Conservation (phyloP, 2,797 vertebrate genomes). For the Otolemur crassicaudatus region DNA sequence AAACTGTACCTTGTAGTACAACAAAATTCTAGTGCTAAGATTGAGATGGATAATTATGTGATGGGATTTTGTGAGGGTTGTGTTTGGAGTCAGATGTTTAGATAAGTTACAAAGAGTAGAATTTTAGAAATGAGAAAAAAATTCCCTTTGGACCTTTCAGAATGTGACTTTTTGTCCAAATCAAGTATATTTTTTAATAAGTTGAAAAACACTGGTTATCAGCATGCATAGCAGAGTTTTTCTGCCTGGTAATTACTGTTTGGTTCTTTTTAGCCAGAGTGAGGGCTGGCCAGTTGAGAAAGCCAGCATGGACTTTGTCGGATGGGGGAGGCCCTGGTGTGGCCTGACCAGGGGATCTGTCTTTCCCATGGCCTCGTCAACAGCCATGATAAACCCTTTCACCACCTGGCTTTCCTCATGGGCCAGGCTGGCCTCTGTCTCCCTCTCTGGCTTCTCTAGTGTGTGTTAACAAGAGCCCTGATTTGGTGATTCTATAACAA, state of each 20-base stretch:
- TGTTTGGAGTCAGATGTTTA: neutral
- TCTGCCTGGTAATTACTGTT: neutral
- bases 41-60: neutral
- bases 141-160: neutral
- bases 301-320: neutral
- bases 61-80: neutral
- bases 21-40: neutral
- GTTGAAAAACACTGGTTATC: neutral
- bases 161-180: neutral
- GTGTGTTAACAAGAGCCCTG: neutral
- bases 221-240: neutral
- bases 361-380: accelerated
- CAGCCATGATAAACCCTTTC: neutral
- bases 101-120: neutral
- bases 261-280: neutral
- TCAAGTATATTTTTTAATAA: neutral
- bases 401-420: neutral
- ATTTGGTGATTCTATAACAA: neutral
- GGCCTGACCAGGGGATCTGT: neutral
- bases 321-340: neutral
- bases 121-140: constrained; percentile 18
- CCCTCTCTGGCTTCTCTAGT: neutral
- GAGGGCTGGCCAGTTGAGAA: neutral
- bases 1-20: neutral
- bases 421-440: neutral